Base-by-base conservation (phyloP, 2,888 invertebrate species). In the Yponomeuta malinellus region DNA sequence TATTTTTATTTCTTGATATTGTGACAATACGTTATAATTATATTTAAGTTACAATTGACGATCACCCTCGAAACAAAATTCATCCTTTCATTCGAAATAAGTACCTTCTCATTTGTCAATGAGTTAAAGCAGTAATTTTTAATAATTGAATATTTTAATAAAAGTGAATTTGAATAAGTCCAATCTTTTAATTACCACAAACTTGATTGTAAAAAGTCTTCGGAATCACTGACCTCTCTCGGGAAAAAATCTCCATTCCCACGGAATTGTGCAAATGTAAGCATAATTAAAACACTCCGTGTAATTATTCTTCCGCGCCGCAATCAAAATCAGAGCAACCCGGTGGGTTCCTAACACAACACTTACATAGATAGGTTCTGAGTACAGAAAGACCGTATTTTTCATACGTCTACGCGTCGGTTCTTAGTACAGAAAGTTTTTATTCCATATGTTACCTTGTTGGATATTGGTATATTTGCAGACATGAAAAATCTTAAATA, bases 71-170 rank as follows among this genome's bases (percentile, higher is more conserved):
- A 15, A 15, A 4, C 3, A 15, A 59, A 59, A 12, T 15, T 15
- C 15, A 15, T 59, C 52, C 3, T 59, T 59, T 59, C 43, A 43
- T 8, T 43, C 52, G 15, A 59, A 59, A 15, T 43, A 43, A 43
- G 43, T 43, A 43, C 5, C 43, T 43, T 59, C 52, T 59, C 15
- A 59, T 59, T 59, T 59, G 52, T 64, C 64, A 23, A 29, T 59
- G 59, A 64, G n/a, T 78, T 78, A 76, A 82, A 80, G 83, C 85
- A 84, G 86, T 85, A 81, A 82, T 83, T 87, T 84, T 84, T 78
- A 85, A 90, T 86, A 86, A 85, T 83, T 85, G 86, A 88, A 89
- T 89, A 90, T 87, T 88, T 48, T 86, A 91, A 88, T 89, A 90
- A 91, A 90, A 88, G 77, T 83, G 84, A 87, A 86, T 88, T 85